Percentiles rank a stretch among this genome's conserved stretches.
These are phyloP conservation scores for Pristionchus maxplancki DNA, from an alignment of 2,888 invertebrate genomes.

Conservation along the genomic window DNA sequence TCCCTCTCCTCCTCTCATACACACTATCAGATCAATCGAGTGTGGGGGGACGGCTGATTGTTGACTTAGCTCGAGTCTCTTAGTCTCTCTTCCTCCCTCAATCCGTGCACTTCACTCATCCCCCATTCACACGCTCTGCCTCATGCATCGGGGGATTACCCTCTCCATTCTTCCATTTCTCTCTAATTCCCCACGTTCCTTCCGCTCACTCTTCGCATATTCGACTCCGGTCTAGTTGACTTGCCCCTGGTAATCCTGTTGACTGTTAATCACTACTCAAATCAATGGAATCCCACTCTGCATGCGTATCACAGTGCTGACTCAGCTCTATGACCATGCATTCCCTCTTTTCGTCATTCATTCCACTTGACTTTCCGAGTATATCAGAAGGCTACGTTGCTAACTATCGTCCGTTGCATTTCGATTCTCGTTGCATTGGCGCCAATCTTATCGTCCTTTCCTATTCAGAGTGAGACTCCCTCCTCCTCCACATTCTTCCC, in stretches of 20 bases:
- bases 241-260: no score
- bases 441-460: slow-evolving; percentile 14
- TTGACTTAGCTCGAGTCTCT: slow-evolving; percentile 29
- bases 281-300: slow-evolving; percentile 4
- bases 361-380: slow-evolving; percentile 28
- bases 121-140: slow-evolving; percentile 10
- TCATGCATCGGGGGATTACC: neutral
- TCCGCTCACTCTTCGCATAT: neutral
- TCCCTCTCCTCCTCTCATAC: neutral
- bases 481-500: neutral
- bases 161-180: neutral
- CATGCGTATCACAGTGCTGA: neutral
- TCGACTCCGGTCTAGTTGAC: neutral
- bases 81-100: neutral
- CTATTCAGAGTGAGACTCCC: neutral
- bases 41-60: neutral
- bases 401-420: neutral
- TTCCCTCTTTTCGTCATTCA: neutral
- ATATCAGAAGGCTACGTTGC: slow-evolving; percentile 2
- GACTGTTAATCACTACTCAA: slow-evolving; percentile 26
- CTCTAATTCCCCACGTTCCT: neutral
- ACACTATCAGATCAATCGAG: slow-evolving; percentile 40
- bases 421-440: neutral
- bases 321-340: slow-evolving; percentile 7
- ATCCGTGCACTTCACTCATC: neutral